Percentiles rank a stretch among this genome's conserved stretches.
Evolutionary conservation across 2,797 vertebrate genomes (phyloP).

Genomic region (Luscinia megarhynchos): DNA sequence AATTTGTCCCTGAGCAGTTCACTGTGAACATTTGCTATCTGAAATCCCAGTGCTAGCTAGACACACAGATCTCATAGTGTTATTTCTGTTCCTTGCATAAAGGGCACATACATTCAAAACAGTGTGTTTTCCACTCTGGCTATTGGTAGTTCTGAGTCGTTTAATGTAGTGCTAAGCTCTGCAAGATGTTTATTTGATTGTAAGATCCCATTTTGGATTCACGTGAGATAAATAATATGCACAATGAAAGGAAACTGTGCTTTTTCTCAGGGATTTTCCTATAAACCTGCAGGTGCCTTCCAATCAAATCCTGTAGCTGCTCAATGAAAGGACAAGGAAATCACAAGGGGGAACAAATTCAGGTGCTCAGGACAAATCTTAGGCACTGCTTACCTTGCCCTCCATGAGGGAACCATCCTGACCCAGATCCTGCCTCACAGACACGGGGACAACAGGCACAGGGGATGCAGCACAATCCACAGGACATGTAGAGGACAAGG

Average conservation of each 20-base stretch:
- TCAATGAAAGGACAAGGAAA: background rate
- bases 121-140: background rate
- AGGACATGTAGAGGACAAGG: background rate
- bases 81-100: background rate
- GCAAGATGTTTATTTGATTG: background rate
- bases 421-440: background rate
- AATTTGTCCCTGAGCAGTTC: slow-evolving; percentile 56
- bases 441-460: rapidly evolving
- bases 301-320: background rate
- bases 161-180: background rate
- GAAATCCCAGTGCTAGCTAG: slow-evolving; percentile 24
- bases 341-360: background rate
- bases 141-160: background rate
- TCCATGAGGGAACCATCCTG: background rate
- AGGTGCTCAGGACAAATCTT: background rate
- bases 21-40: slow-evolving; percentile 22
- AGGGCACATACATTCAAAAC: background rate
- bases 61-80: background rate
- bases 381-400: background rate
- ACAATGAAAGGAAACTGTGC: background rate
- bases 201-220: background rate
- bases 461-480: background rate
- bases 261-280: background rate
- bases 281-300: background rate
- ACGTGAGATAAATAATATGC: background rate